Base-by-base conservation (phyloP, 1,140 invertebrate species). In the Diachasmimorpha longicaudata region DNA sequence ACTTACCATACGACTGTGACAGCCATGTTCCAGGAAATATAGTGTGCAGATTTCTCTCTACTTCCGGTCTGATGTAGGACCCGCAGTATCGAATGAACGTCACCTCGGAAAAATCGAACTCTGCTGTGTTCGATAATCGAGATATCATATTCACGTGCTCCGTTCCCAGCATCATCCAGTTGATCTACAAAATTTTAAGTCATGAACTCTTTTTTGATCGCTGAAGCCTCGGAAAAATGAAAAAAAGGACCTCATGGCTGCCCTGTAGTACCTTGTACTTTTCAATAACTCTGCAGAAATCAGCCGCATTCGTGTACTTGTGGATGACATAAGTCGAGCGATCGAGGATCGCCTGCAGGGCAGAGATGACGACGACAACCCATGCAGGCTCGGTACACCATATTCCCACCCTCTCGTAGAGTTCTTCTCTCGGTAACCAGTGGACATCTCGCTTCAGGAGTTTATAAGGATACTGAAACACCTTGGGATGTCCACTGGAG, bases 401-500 rank as follows among this genome's bases (percentile, higher is more conserved):
- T 63, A 19, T 63, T 1, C 48, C 48, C 9, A 19, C 14, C 48
- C 16, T 23, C 11, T 63, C 23, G 13, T 63, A 14, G 0, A 63
- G 11, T 10, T 63, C 10, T 63, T 31, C 19, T 25, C 21, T 25
- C 23, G 58, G 58, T 9, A 31, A 10, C 58, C 23, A 31, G 23
- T 19, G 58, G 1, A 63, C 19, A 63, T 23, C 23, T 23, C 19
- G 58, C 19, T 63, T 25, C 11, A 31, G 11, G 4, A 63, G 21
- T 63, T 31, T 63, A 25, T 63, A 63, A 9, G n/a, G 36, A 74
- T 70, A 5, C 58, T 63, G 25, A 36, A 67, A 16, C 37, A 31
- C 79, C 63, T 81, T 81, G 16, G 76, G 76, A 3, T 76, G 5
- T 42, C 79, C 79, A 55, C 76, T 78, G 0, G 77, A 76, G 25